Evolutionary conservation across 2,888 invertebrate genomes (phyloP).

Genomic region (Timema podura): DNA sequence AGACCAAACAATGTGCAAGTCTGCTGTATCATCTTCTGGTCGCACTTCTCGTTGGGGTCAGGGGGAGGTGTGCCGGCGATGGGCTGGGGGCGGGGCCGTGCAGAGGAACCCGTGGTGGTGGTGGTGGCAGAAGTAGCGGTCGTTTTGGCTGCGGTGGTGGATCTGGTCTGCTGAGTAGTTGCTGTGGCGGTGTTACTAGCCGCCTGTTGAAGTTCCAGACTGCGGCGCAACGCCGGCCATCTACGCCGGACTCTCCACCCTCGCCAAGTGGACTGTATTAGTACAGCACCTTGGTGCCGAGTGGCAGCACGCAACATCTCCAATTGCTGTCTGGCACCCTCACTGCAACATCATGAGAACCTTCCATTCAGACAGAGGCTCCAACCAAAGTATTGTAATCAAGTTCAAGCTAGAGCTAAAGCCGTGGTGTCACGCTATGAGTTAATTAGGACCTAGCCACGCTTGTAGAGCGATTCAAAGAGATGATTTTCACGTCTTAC

Average conservation of each 20-base stretch:
- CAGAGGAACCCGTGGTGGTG: constrained; percentile 40
- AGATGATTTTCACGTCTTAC: too few relatives aligned
- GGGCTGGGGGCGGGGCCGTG: constrained; percentile 82
- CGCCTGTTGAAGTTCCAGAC: constrained; percentile 36
- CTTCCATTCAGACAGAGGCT: not conserved
- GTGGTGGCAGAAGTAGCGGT: constrained; percentile 31
- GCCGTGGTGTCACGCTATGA: too few relatives aligned
- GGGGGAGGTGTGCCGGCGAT: constrained; percentile 85
- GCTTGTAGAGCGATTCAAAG: too few relatives aligned
- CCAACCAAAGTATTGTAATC: too few relatives aligned
- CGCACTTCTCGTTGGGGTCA: constrained; percentile 79
- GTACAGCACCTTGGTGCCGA: constrained; percentile 73
- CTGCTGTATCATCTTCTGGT: constrained; percentile 83
- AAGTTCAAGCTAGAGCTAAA: too few relatives aligned
- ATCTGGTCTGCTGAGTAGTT: constrained; percentile 46
- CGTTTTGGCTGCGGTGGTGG: constrained; percentile 37
- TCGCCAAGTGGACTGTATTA: constrained; percentile 80
- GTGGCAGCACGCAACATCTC: constrained; percentile 77
- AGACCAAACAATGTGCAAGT: constrained; percentile 87
- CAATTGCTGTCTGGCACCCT: constrained; percentile 85
- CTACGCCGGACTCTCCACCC: constrained; percentile 68
- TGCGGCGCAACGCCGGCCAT: constrained; percentile 57
- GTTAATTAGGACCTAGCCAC: too few relatives aligned
- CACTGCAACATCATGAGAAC: constrained; percentile 52
- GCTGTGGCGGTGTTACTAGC: constrained; percentile 17